Conservation (phyloP, 2,888 invertebrate species). For the Salpingus planirostris region DNA sequence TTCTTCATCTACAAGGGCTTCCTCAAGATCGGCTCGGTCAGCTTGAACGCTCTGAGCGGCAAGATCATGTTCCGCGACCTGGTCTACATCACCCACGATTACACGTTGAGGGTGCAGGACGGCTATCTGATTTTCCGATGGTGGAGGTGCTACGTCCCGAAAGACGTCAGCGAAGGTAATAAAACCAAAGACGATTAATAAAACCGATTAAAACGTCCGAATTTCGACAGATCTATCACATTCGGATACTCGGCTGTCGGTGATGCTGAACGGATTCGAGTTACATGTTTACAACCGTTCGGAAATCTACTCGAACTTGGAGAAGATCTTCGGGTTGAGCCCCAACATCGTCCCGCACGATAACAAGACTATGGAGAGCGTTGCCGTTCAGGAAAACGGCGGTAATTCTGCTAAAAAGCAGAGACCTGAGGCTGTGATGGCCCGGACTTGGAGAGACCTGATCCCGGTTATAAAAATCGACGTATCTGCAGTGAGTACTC, state of each 20-base stretch:
- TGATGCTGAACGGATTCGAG: conserved; percentile 90
- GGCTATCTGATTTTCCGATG: conserved; percentile 96
- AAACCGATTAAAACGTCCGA: too few species aligned
- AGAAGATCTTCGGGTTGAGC: conserved; percentile 79
- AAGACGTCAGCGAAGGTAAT: conserved; percentile 93
- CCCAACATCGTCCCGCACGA: conserved; percentile 61
- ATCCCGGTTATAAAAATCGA: conserved; percentile 95
- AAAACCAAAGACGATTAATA: conserved; percentile 3
- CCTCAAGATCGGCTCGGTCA: conserved; percentile 89
- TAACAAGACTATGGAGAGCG: conserved; percentile 24
- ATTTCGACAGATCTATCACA: conserved; percentile 81
- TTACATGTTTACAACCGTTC: conserved; percentile 92
- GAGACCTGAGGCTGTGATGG: conserved; percentile 74
- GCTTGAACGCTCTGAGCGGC: conserved; percentile 90
- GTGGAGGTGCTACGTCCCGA: conserved; percentile 94
- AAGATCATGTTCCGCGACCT: conserved; percentile 98
- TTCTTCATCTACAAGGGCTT: conserved; percentile 80
- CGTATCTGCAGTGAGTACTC: conserved; percentile 70
- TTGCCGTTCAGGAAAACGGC: conserved; percentile 18
- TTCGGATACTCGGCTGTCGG: conserved; percentile 83
- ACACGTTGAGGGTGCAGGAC: conserved; percentile 86
- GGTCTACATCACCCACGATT: conserved; percentile 89
- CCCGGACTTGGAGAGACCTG: conserved; percentile 88
- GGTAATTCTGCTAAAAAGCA: conserved; percentile 36
- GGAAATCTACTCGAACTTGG: conserved; percentile 74